Evolutionary conservation across 2,888 invertebrate species (phyloP).

Genomic region (Polia nebulosa): DNA sequence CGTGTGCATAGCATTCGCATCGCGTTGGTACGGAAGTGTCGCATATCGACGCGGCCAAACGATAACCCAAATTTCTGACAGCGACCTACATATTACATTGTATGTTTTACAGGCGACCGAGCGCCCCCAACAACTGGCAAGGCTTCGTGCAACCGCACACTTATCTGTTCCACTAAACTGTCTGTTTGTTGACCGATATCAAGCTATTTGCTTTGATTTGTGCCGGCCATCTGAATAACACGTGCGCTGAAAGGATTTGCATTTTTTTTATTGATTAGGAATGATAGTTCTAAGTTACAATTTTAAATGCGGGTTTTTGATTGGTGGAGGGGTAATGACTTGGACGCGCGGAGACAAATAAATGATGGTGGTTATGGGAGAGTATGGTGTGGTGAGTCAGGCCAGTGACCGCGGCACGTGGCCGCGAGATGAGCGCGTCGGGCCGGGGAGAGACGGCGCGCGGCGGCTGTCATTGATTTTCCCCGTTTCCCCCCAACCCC

Average conservation of each 20-base stretch:
- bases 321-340: slow-evolving; percentile 44
- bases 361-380: slow-evolving; percentile 68
- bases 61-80: slow-evolving; percentile 89
- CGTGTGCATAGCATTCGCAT: slow-evolving; percentile 83
- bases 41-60: slow-evolving; percentile 88
- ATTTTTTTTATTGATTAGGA: slow-evolving; percentile 12
- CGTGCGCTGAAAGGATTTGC: slow-evolving; percentile 7
- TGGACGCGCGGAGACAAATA: slow-evolving; percentile 60
- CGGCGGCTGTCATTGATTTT: slow-evolving; percentile 91
- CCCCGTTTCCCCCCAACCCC: slow-evolving; percentile 85
- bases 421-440: slow-evolving; percentile 90
- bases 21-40: slow-evolving; percentile 85
- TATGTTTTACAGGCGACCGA: slow-evolving; percentile 82
- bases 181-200: slow-evolving; percentile 73
- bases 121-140: slow-evolving; percentile 76
- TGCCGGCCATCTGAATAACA: slow-evolving; percentile 46
- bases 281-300: background rate
- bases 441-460: slow-evolving; percentile 89
- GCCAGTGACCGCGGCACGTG: slow-evolving; percentile 90
- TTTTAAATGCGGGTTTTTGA: slow-evolving; percentile 24
- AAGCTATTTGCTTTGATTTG: slow-evolving; percentile 59
- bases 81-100: slow-evolving; percentile 88
- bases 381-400: slow-evolving; percentile 79
- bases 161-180: slow-evolving; percentile 70
- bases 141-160: slow-evolving; percentile 74